Evolutionary conservation across 2,888 invertebrate species (phyloP), one percentile per base, ranked within the genome.

Genomic region (Serrognathus titanus): DNA sequence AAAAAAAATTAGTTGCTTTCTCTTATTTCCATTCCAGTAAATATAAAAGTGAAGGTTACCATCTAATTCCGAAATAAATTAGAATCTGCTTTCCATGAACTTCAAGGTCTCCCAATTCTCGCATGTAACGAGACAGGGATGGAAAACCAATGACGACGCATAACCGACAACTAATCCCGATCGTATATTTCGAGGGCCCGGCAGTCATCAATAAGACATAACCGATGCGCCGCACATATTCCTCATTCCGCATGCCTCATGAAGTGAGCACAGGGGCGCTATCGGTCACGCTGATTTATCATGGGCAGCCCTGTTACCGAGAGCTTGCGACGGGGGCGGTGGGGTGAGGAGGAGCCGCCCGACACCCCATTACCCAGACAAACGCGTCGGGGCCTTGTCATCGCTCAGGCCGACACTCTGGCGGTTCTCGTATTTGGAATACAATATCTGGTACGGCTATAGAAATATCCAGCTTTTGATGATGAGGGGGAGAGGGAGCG

Each of bases 331-430:
- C 45, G 39, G 39, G 60, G 60, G 60, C 51, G 59, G 55, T 46
- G 49, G 47, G 61, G 61, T 60, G 61, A 51, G 59, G 58, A 48
- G 45, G 38, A 45, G 60, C 53, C 55, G 61, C 57, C 60, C 57
- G 58, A 65, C 66, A 65, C 65, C 67, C 69, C 59, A 69, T 69
- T 68, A 68, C 66, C 68, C 68, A 67, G 67, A 66, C 68, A 69
- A 69, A 69, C 66, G 67, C 66, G 68, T 63, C 67, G 67, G 65
- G 65, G 67, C 66, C 69, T 67, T 69, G 68, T 68, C 68, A 67
- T 67, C 69, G 68, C 65, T 64, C 64, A 65, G 64, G 60, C 61
- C 67, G 66, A 60, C 66, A 63, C 65, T 66, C 62, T 62, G 64
- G 57, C 52, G 62, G 62, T 56, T 48, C 50, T 50, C 55, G 43